phyloP scores from a whole-genome alignment of 2,113 vertebrate genomes.

The Sterrhoptilus dennistouni region DNA sequence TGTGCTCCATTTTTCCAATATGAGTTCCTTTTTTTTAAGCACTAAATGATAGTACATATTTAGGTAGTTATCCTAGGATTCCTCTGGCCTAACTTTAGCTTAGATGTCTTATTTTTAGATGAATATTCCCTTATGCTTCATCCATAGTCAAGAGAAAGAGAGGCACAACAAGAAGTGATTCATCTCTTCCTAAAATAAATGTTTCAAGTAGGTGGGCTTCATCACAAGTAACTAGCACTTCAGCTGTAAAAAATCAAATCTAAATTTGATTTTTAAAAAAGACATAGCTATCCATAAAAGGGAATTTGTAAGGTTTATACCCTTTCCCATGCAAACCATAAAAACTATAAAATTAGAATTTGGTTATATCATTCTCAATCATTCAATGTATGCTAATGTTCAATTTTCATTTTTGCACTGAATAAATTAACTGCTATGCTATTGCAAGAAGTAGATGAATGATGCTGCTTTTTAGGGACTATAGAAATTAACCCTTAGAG shows the following conservation, averaged over 20 bases:
- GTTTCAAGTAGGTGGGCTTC: conserved; percentile 30
- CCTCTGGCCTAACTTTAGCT: conserved; percentile 16
- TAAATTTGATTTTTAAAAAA: not conserved
- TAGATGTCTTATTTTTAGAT: conserved; percentile 20
- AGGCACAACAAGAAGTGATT: conserved; percentile 14
- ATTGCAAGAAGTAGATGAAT: not conserved
- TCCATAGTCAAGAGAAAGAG: conserved; percentile 4
- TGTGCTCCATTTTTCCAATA: not conserved
- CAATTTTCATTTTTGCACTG: not conserved
- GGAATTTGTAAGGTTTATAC: not conserved
- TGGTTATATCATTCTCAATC: not conserved
- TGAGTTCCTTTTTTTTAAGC: not conserved
- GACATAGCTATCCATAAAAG: not conserved
- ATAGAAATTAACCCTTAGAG: not conserved
- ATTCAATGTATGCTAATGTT: not conserved
- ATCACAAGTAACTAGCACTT: not conserved
- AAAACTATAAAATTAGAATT: not conserved
- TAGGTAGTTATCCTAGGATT: conserved; percentile 2
- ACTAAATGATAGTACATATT: not conserved
- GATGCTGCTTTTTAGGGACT: not conserved
- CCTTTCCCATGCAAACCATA: not conserved
- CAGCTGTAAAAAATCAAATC: not conserved
- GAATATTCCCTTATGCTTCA: conserved; percentile 3
- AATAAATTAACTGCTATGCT: not conserved
- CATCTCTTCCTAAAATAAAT: conserved; percentile 7